Conservation (phyloP, 2,113 vertebrate species). For the Symphodus melops region DNA sequence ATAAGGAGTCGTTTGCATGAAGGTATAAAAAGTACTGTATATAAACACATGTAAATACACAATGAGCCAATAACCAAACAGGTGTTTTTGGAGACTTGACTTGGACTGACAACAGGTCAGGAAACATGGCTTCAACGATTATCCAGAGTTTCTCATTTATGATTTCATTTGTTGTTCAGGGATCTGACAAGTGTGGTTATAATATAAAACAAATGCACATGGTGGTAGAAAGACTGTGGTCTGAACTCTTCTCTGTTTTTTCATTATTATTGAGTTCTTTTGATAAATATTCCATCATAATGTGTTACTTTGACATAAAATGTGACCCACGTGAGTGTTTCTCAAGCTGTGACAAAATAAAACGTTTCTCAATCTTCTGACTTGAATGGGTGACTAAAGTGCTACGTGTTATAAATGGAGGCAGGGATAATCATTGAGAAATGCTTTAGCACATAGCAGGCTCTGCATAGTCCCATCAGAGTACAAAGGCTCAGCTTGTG, state of each 20-base stretch:
- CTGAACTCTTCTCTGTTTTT: background rate
- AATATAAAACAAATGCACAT: too few species aligned
- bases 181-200: too few species aligned
- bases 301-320: conserved; percentile 36
- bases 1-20: too few species aligned
- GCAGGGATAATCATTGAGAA: conserved; percentile 18
- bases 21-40: too few species aligned
- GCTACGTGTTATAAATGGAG: conserved; percentile 20
- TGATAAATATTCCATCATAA: conserved; percentile 22
- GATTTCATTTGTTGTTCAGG: too few species aligned
- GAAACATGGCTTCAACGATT: too few species aligned
- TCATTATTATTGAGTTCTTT: background rate
- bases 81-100: too few species aligned
- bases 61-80: too few species aligned
- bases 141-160: too few species aligned
- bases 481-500: conserved; percentile 51
- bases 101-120: too few species aligned
- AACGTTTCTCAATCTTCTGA: conserved; percentile 26
- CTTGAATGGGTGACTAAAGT: conserved; percentile 23
- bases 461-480: background rate
- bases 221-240: background rate
- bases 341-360: background rate
- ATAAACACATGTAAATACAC: too few species aligned
- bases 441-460: conserved; percentile 20
- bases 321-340: conserved; percentile 17